Percentiles rank a stretch among this genome's conserved stretches.
Evolutionary conservation across 2,888 invertebrate genomes (phyloP).

Genomic region (Athalia rosae): DNA sequence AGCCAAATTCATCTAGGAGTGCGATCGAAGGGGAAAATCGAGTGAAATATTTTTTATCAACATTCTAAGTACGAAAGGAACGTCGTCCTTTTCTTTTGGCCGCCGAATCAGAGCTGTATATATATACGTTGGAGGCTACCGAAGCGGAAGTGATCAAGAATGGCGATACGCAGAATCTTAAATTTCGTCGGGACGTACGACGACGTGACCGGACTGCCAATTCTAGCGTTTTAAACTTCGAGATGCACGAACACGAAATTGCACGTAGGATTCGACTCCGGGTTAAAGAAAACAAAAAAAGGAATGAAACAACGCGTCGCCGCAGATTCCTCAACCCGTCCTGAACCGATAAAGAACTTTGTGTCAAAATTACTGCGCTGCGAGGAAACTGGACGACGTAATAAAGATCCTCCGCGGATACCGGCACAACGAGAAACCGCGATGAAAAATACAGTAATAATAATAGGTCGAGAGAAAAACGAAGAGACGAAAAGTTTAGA

Average conservation of each 20-base stretch:
- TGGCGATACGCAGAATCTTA: conserved; percentile 39
- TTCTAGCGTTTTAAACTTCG: conserved; percentile 14
- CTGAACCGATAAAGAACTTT: background rate
- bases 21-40: no score
- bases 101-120: background rate
- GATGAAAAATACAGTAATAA: background rate
- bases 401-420: background rate
- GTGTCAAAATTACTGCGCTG: background rate
- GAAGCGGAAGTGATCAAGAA: conserved; percentile 26
- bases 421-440: background rate
- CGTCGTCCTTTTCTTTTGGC: no score
- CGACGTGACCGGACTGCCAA: conserved; percentile 37
- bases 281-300: background rate
- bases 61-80: no score
- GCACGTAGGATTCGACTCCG: conserved; percentile 19
- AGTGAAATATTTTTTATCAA: no score
- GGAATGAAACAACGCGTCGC: no score
- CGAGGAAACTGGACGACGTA: no score
- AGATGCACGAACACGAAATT: conserved; percentile 40
- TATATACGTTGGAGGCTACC: background rate
- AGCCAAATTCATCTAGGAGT: no score
- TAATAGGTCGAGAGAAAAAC: background rate
- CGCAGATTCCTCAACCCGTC: no score
- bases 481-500: background rate
- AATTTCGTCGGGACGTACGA: conserved; percentile 3